Conservation (phyloP, 2,888 invertebrate species). For the Tipula confusa region DNA sequence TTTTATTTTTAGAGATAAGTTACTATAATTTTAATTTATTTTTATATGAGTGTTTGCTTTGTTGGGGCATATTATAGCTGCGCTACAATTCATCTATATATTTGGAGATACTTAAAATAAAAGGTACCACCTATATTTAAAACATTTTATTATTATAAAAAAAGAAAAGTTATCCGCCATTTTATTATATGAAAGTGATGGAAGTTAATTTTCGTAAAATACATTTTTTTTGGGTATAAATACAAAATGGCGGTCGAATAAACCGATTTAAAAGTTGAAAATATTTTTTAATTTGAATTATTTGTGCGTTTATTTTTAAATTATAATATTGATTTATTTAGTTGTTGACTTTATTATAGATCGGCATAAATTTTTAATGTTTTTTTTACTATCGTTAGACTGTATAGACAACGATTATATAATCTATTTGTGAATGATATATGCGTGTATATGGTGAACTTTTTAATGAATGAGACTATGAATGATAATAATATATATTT, state of each 20-base stretch:
- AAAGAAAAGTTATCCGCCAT: background rate
- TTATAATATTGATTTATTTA: too few species aligned
- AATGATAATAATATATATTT: too few species aligned
- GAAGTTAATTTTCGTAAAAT: background rate
- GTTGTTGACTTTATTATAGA: too few species aligned
- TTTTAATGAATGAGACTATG: too few species aligned
- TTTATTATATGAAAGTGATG: background rate
- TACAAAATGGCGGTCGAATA: background rate
- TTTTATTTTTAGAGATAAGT: conserved; percentile 14
- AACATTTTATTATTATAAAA: too few species aligned
- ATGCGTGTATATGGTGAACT: too few species aligned
- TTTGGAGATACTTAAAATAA: background rate
- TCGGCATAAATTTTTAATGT: too few species aligned
- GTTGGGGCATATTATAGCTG: background rate
- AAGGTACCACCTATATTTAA: background rate
- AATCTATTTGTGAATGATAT: too few species aligned
- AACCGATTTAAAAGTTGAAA: background rate
- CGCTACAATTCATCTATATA: background rate
- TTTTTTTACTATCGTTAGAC: too few species aligned
- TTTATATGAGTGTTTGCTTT: conserved; percentile 25
- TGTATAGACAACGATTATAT: too few species aligned
- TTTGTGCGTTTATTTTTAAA: background rate
- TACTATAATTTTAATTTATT: conserved; percentile 20
- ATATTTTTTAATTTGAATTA: background rate
- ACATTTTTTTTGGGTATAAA: background rate